Evolutionary conservation across 1,140 invertebrate species (phyloP).

Genomic region (Drosophila pectinifera): DNA sequence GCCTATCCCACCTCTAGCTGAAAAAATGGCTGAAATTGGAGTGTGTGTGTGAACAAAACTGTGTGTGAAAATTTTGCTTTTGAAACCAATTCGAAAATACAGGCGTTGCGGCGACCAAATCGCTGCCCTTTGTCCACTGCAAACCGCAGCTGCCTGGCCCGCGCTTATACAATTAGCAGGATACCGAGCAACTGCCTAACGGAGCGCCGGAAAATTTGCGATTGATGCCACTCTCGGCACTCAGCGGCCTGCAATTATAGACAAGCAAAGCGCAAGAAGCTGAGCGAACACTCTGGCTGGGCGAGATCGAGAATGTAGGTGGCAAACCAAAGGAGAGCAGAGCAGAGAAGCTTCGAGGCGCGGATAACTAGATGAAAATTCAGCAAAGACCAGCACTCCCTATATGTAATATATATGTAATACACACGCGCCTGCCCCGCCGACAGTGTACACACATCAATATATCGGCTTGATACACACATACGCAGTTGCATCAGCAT

Average conservation of each 20-base stretch:
- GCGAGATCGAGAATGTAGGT: conserved; percentile 35
- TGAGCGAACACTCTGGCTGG: conserved; percentile 13
- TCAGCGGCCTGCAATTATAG: conserved; percentile 51
- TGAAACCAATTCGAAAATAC: conserved; percentile 51
- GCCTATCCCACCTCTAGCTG: too few relatives aligned
- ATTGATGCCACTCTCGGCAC: conserved; percentile 49
- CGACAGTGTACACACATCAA: conserved; percentile 43
- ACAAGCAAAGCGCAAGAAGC: conserved; percentile 26
- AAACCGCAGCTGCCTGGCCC: conserved; percentile 10
- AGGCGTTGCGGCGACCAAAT: conserved; percentile 24
- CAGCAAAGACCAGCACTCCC: conserved; percentile 34
- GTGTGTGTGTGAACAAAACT: conserved; percentile 52
- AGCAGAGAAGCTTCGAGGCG: conserved; percentile 8
- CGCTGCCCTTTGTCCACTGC: conserved; percentile 2
- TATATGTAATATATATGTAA: conserved; percentile 52
- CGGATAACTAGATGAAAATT: conserved; percentile 42
- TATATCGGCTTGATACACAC: conserved; percentile 57
- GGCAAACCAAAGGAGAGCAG: conserved; percentile 5
- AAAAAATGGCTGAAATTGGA: conserved; percentile 60
- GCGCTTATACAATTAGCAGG: background rate
- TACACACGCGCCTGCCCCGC: conserved; percentile 45
- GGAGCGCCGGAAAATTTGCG: conserved; percentile 29
- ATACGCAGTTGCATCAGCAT: conserved; percentile 76
- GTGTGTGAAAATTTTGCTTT: conserved; percentile 55
- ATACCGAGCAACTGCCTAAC: background rate